Conservation (phyloP, 2,888 invertebrate genomes). For the Furcula furcula region DNA sequence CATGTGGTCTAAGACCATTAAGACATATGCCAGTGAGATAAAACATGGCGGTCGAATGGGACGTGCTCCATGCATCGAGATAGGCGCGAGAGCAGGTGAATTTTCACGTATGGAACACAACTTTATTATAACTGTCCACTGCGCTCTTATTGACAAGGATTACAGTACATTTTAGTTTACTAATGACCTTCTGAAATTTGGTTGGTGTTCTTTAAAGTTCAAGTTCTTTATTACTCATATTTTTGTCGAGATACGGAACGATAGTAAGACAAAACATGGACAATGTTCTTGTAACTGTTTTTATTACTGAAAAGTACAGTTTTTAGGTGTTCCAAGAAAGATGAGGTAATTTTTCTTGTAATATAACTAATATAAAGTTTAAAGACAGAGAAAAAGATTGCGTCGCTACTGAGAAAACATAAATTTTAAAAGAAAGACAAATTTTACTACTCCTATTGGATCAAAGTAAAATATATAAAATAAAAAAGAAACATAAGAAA, state of each 20-base stretch:
- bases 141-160: slow-evolving; percentile 17
- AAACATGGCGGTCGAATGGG: slow-evolving; percentile 54
- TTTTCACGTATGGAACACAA: slow-evolving; percentile 55
- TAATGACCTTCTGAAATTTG: slow-evolving; percentile 4
- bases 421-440: too few relatives aligned
- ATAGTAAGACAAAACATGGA: slow-evolving; percentile 55
- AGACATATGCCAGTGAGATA: slow-evolving; percentile 59
- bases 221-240: slow-evolving; percentile 63
- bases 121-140: slow-evolving; percentile 16
- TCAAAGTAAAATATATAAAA: not conserved
- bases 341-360: not conserved
- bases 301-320: slow-evolving; percentile 39
- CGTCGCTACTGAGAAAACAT: too few relatives aligned
- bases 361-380: too few relatives aligned
- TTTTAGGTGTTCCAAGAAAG: slow-evolving; percentile 23
- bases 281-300: slow-evolving; percentile 37
- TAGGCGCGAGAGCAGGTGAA: slow-evolving; percentile 60
- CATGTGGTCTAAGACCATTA: slow-evolving; percentile 69
- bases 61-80: slow-evolving; percentile 75
- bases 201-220: slow-evolving; percentile 38
- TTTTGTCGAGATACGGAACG: slow-evolving; percentile 64
- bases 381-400: too few relatives aligned
- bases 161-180: slow-evolving; percentile 31
- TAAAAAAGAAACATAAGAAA: too few relatives aligned
- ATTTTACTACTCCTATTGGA: too few relatives aligned